Evolutionary conservation across 2,797 vertebrate species (phyloP), one percentile per base, ranked within the genome.

Genomic region (Phrynocephalus vlangalii): DNA sequence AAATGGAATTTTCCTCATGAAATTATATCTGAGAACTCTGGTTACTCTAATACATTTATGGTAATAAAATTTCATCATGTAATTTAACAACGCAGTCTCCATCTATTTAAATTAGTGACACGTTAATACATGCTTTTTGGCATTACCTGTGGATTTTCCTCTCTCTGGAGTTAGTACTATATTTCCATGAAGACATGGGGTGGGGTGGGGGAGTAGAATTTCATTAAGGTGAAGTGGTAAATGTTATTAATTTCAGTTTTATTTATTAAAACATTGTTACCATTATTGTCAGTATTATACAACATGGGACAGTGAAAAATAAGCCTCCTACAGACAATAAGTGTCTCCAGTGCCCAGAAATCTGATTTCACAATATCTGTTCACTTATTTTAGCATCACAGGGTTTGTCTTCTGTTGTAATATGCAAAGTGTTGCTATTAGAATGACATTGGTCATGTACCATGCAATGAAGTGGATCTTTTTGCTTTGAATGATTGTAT

Each of bases 61-160:
- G 78, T 85, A 81, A 93, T 81, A 79, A 76, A 20, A 50, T 89
- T 89, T 44, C 50, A 67, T 52, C 28, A 88, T 90, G 33, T 88
- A 89, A 93, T 85, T 90, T 85, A 60, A 91, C 93, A 94, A 94
- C 87, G 68, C 44, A 80, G 33, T 89, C 93, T 92, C 90, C 78
- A 86, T 84, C 72, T 89, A 77, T 87, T 90, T 87, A 91, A 85
- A 87, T 92, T 84, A 86, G 24, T 70, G 56, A 56, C 79, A 8
- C 80, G 60, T 85, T 56, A 90, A 79, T 90, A 81, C 60, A 82
- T 56, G 22, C 26, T 81, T 94, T 88, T 86, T 89, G 71, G 83
- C 4, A 90, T 63, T 5, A 86, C 3, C 70, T 30, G 2, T 44
- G 84, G 81, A 67, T 90, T 88, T 89, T 91, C 28, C 71, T 30